Base-by-base conservation (phyloP, 2,888 invertebrate genomes). In the Standfussiana lucernea region DNA sequence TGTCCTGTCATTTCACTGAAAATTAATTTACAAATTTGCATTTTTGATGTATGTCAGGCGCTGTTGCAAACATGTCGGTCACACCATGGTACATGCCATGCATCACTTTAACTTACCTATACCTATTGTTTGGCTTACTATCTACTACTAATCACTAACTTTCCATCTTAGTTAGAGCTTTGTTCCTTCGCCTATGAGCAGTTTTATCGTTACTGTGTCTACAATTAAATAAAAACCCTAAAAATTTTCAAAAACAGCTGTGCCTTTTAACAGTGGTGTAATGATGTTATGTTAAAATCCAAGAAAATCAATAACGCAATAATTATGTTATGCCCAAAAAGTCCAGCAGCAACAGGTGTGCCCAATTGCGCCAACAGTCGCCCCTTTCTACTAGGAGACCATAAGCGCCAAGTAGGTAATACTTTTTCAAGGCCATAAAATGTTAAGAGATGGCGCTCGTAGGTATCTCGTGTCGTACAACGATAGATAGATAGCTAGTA, bases 291-390 rank as follows among this genome's bases (percentile, higher is more conserved):
- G 28, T 28, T 24, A 24, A 47, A 47, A 67, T 35, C 24, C 47
- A 47, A 24, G n/a, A 32, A 28, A 21, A 35, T 35, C 10, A 68
- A 68, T 35, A 50, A n/a, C n/a, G n/a, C n/a, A n/a, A n/a, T n/a
- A n/a, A n/a, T n/a, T n/a, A n/a, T n/a, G n/a, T n/a, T n/a, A n/a
- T n/a, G n/a, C n/a, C n/a, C n/a, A n/a, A n/a, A n/a, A n/a, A n/a
- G n/a, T n/a, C n/a, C 15, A 35, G 45, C 21, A 21, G n/a, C 72
- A 45, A 72, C 72, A 72, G 73, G 72, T 72, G 32, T 56, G 6
- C 28, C 15, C 21, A 37, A 56, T 45, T 24, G 40, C 32, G 32
- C 28, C 24, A 47, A 32, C 42, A 15, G 5, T 24, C 40, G 40
- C 32, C 71, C 6, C 71, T 59, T 72, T 11, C 7, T 74, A 74